Percentiles rank a stretch among this genome's conserved stretches.
These are phyloP conservation scores for Drosophila bipectinata DNA, from an alignment of 1,140 invertebrate genomes.

Conservation along the genomic window DNA sequence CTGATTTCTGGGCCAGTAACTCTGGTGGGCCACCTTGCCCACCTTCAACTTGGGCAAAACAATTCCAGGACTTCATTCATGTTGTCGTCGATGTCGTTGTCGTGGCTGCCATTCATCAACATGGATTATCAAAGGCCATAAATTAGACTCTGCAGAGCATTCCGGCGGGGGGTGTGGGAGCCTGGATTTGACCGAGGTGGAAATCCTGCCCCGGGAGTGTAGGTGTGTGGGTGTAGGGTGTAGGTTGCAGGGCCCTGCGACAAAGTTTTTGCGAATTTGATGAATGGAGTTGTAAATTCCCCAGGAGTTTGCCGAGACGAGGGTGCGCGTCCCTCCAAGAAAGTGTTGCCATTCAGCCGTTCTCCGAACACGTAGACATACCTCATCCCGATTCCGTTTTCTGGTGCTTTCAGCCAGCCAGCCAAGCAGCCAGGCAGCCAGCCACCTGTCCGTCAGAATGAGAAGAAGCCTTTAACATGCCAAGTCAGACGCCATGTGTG, in stretches of 20 bases:
- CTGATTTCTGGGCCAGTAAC: conserved; percentile 45
- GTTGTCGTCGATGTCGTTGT: conserved; percentile 25
- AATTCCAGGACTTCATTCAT: conserved; percentile 53
- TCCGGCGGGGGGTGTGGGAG: conserved; percentile 7
- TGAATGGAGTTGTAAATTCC: conserved; percentile 70
- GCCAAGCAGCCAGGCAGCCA: background rate
- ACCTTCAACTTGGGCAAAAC: conserved; percentile 6
- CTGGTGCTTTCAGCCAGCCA: background rate
- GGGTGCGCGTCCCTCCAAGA: conserved; percentile 12
- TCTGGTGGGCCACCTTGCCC: background rate
- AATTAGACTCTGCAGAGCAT: conserved; percentile 61
- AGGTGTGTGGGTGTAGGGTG: background rate
- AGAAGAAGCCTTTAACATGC: conserved; percentile 34
- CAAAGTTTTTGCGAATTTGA: conserved; percentile 60
- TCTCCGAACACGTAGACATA: conserved; percentile 28
- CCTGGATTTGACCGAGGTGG: conserved; percentile 28
- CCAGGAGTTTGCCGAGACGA: conserved; percentile 17
- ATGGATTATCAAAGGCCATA: conserved; percentile 74
- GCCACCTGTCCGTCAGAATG: conserved; percentile 28
- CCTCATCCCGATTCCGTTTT: conserved; percentile 1
- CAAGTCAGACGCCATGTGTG: conserved; percentile 22
- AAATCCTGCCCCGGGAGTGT: conserved; percentile 6
- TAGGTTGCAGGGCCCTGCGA: conserved; percentile 23
- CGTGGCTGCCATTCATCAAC: conserved; percentile 70
- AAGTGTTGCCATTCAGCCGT: conserved; percentile 32